Base-by-base conservation (phyloP, 2,888 invertebrate species). In the Tyria jacobaeae region DNA sequence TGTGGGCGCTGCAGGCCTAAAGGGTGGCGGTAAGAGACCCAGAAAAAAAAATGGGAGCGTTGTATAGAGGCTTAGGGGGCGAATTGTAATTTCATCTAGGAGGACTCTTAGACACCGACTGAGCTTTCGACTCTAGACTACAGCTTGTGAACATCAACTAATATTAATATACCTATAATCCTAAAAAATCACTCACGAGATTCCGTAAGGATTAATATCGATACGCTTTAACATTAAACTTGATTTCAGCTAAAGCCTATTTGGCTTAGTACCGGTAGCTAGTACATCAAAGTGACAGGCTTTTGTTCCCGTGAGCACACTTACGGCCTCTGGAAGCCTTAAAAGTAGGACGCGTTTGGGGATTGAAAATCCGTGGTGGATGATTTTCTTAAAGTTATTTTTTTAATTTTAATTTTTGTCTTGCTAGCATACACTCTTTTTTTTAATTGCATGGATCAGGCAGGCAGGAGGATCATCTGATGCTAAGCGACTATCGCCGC, bases 321-420 rank as follows among this genome's bases (percentile, higher is more conserved):
- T 25, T 37, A 55, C 50, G 59, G 48, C 52, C 14, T 65, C 62
- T 65, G n/a, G n/a, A 64, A 66, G 54, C 51, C 52, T 57, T 59
- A 57, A 70, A 78, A 79, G 68, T 78, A 71, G 77, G 73, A 74
- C 77, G 64, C 80, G 76, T 79, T 74, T 76, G 63, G 56, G 68
- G 61, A 79, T 76, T 75, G 75, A 73, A 80, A 75, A 70, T 15
- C 27, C 31, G 24, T 50, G 15, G 4, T 39, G 31, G 5, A 50
- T 50, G 14, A 21, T 47, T 53, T 34, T 51, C 34, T 47, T 21
- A 21, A 24, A 2, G n/a, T 41, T 31, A 49, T 39, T 31, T 41
- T 37, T 25, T 24, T 25, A n/a, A 34, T 31, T 31, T 39, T 27
- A 17, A 17, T 27, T 50, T 39, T 17, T 57, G n/a, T 27, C 25